Evolutionary conservation across 2,888 invertebrate species (phyloP), one percentile per base, ranked within the genome.

Genomic region (Troglohyphantes excavatus): DNA sequence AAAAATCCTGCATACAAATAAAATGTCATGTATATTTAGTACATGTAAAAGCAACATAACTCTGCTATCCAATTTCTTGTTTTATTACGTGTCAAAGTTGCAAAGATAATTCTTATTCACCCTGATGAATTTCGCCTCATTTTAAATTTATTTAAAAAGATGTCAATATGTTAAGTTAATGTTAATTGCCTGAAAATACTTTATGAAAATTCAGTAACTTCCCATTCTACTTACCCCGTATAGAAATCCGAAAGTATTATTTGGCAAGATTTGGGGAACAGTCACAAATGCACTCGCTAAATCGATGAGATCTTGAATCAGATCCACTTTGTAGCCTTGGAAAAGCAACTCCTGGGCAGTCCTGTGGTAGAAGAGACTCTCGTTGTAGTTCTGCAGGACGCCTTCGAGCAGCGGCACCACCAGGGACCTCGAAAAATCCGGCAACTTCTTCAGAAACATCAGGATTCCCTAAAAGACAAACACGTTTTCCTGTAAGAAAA

Each of bases 231-330:
- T 72, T 68, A 90, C 90, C 21, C 91, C 91, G 43, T 90, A 88
- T 9, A 91, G 72, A 53, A 91, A 88, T 11, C 91, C 91, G 65
- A 91, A 91, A 11, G 83, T 91, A 61, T 91, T 91, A 61, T 91
- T 85, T 6, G 91, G 91, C 27, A 91, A 61, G 5, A 89, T 82
- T 46, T 91, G 83, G 6, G 91, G 91, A 11, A 91, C 65, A 3
- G 72, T 67, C 0, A 81, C 88, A 46, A 91, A 90, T 6, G 91
- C 90, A 61, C 82, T 73, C 0, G 81, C 63, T 27, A 91, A 9
- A 17, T 85, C 83, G 2, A 81, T 23, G 0, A 90, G 59, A 73
- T 90, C 90, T 73, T 90, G 79, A 19, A 90, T 79, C 19, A 90
- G 27, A 26, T 85, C 61, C 2, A 90, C 85, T 67, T 85, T 85